Base-by-base conservation (phyloP, 2,888 invertebrate species). In the Ormia ochracea region DNA sequence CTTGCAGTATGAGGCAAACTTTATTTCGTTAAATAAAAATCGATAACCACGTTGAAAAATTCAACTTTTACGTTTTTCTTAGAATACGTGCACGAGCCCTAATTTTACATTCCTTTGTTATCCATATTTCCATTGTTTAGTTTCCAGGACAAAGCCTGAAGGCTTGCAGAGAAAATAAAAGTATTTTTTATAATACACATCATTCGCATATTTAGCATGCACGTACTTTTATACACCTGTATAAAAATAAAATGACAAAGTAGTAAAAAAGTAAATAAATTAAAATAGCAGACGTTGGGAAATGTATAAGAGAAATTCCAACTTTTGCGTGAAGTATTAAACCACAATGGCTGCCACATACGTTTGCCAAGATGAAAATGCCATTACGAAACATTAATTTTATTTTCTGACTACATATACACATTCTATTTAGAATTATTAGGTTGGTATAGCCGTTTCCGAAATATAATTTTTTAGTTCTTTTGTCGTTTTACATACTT, bases 1-100 rank as follows among this genome's bases (percentile, higher is more conserved):
- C 36, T 43, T 19, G 6, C 10, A 48, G 36, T 36, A 48, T 36
- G 10, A 23, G 14, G 33, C 31, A 33, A 23, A 63, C 48, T 19
- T n/a, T 14, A 45, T n/a, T n/a, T n/a, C n/a, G n/a, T n/a, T 28
- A 48, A 38, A 14, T 54, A 56, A 66, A 58, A 78, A 73, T 73
- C 73, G 63, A 78, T 78, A 78, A 21, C 68, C 73, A 78, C 73
- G 59, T 73, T 73, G 58, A 58, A 50, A 41, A 38, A 41, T 23
- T 52, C 23, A 61, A 73, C 54, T 33, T 36, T 17, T 21, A 38
- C 65, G 41, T 52, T 23, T 45, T 21, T 73, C 45, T 63, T 31
- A 52, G 9, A 2, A 33, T 33, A 33, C 2, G 7, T 54, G n/a
- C n/a, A 63, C 33, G 43, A 48, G 41, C 50, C 50, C 54, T 56